Evolutionary conservation across 1,140 invertebrate species (phyloP).

Genomic region (Parapsyche elsis): DNA sequence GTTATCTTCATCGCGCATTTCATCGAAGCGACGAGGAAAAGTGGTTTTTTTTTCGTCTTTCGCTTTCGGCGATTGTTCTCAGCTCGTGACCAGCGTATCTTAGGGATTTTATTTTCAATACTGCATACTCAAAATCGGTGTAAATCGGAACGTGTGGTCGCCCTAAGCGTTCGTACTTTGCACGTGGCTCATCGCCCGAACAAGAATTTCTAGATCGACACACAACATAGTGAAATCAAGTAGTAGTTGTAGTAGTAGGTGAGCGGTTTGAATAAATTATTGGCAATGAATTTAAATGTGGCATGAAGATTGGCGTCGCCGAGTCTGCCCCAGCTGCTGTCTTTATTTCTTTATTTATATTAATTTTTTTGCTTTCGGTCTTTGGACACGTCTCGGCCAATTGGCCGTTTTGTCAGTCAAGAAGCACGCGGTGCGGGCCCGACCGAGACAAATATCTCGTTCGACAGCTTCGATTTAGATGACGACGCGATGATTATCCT

Average conservation of each 20-base stretch:
- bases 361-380: neutral
- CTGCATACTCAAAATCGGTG: neutral
- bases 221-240: conserved; percentile 40
- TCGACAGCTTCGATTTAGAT: neutral
- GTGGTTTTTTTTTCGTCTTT: neutral
- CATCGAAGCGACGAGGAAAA: neutral
- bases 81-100: neutral
- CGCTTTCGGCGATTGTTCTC: neutral
- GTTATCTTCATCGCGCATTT: neutral
- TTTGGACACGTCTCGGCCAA: neutral
- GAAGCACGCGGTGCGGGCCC: neutral
- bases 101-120: neutral
- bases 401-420: conserved; percentile 24
- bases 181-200: neutral
- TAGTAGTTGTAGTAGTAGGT: conserved; percentile 16
- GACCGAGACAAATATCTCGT: neutral
- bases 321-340: conserved; percentile 27
- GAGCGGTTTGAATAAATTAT: conserved; percentile 42
- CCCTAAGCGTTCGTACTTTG: neutral
- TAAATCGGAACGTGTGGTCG: neutral
- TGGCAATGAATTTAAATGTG: conserved; percentile 28
- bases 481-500: conserved; percentile 2
- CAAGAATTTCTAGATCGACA: conserved; percentile 36
- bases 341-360: neutral
- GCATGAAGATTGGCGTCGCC: conserved; percentile 36